These are phyloP conservation scores for Crotophaga sulcirostris DNA, from an alignment of 2,113 vertebrate genomes.

Conservation along the genomic window DNA sequence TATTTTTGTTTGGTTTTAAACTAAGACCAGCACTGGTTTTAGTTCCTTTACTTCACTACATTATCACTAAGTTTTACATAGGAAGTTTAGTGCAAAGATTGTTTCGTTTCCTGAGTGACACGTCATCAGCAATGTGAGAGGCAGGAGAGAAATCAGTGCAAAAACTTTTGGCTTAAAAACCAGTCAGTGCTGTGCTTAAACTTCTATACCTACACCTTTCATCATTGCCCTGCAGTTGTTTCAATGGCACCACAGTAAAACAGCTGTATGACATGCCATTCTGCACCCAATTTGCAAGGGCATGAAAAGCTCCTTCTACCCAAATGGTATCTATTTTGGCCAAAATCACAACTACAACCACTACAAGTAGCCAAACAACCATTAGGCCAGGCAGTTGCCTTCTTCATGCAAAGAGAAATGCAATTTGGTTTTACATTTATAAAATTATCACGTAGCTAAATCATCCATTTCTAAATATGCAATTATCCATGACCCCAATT, in stretches of 20 bases:
- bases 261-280: neutral
- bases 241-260: neutral
- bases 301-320: neutral
- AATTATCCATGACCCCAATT: neutral
- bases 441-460: neutral
- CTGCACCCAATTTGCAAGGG: neutral
- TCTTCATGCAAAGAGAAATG: neutral
- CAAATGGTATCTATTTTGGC: fast-evolving
- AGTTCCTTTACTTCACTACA: neutral
- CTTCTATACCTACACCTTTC: neutral
- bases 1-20: neutral
- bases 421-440: neutral
- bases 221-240: neutral
- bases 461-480: neutral
- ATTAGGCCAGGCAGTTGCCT: neutral
- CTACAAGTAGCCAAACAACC: neutral
- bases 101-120: neutral
- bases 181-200: neutral
- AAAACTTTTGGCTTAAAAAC: neutral
- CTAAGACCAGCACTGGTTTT: neutral
- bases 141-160: neutral
- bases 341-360: neutral
- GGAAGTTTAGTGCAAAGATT: neutral
- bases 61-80: neutral
- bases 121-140: fast-evolving